A percentile compares a stretch with the other conserved stretches of the same genome.
These are phyloP conservation scores for Drosophila fulvimacula DNA, from an alignment of 2,888 invertebrate genomes.

Conservation along the genomic window DNA sequence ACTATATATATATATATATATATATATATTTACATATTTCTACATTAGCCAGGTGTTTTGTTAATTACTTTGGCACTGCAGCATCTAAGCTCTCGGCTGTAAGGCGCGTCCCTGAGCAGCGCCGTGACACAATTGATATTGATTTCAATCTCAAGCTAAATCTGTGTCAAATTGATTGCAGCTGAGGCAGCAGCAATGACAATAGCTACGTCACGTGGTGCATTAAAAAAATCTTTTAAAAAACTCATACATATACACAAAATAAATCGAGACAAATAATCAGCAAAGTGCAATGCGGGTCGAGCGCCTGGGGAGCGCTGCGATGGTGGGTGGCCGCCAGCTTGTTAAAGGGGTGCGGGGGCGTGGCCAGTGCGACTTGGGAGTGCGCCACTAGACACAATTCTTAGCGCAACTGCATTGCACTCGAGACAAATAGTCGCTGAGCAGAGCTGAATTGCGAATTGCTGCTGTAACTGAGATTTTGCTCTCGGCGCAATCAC, in stretches of 20 bases:
- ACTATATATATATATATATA: not conserved
- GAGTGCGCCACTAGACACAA: slow-evolving; percentile 60
- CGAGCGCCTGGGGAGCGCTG: slow-evolving; percentile 19
- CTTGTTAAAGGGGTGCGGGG: slow-evolving; percentile 5
- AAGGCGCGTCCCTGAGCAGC: slow-evolving; percentile 27
- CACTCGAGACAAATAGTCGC: slow-evolving; percentile 70
- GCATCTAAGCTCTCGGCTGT: slow-evolving; percentile 6
- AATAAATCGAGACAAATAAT: slow-evolving; percentile 62
- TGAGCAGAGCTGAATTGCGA: slow-evolving; percentile 41
- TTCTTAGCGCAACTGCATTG: slow-evolving; percentile 64
- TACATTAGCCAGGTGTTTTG: slow-evolving; percentile 21
- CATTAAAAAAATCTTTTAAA: slow-evolving; percentile 12
- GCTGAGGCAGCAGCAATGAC: slow-evolving; percentile 16
- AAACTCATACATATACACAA: not conserved
- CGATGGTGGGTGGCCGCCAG: slow-evolving; percentile 16
- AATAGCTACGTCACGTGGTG: slow-evolving; percentile 28
- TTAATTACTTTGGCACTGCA: slow-evolving; percentile 40
- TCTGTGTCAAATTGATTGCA: slow-evolving; percentile 77
- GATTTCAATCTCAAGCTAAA: slow-evolving; percentile 61
- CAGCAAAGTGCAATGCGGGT: slow-evolving; percentile 70
- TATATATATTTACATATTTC: not conserved
- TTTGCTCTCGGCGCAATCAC: slow-evolving; percentile 71
- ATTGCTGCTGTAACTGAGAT: slow-evolving; percentile 44
- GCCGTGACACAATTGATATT: slow-evolving; percentile 60
- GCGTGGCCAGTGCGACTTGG: slow-evolving; percentile 39